Base-by-base conservation (phyloP, 2,113 vertebrate species). In the Petaurus breviceps region DNA sequence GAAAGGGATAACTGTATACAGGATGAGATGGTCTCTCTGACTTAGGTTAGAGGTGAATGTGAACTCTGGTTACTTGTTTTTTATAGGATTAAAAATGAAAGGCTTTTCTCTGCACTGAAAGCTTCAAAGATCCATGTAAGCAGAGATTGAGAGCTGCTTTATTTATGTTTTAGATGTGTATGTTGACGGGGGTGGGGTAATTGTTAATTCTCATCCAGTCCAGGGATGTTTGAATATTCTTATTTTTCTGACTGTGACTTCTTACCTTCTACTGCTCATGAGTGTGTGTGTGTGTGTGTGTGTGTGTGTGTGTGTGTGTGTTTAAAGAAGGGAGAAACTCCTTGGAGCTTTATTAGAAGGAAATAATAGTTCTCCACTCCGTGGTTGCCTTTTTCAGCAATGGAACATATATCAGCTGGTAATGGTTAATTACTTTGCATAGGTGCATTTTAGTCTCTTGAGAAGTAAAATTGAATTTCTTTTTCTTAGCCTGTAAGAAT, bases 351-450 rank as follows among this genome's bases (percentile, higher is more conserved):
- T 98, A 92, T 53, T 95, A 95, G 93, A 53, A 96, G 95, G 94
- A 98, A 94, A 94, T 92, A 93, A 98, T 98, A 98, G 95, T 98
- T 53, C 95, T 92, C 0, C 91, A 90, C 9, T 97, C 97, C 97
- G 54, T 68, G 49, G 94, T 95, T 92, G 95, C 95, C 91, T 92
- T 96, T 95, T 97, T 95, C 91, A 97, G 93, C 94, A 37, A 19
- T 91, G 0, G 84, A 97, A 95, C 31, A 51, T 96, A 89, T 46
- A 97, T 97, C 96, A 95, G 37, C 57, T 95, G 92, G 89, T 98
- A 96, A 98, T 77, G 93, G 96, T 97, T 98, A 98, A 98, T 99
- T 98, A 98, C 97, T 98, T 94, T 97, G 84, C 96, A 43, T 94
- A 94, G 92, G 98, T 97, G 94, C 92, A 95, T 89, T 96, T 97